Evolutionary conservation across 2,888 invertebrate species (phyloP).

Genomic region (Erpobdella octoculata): DNA sequence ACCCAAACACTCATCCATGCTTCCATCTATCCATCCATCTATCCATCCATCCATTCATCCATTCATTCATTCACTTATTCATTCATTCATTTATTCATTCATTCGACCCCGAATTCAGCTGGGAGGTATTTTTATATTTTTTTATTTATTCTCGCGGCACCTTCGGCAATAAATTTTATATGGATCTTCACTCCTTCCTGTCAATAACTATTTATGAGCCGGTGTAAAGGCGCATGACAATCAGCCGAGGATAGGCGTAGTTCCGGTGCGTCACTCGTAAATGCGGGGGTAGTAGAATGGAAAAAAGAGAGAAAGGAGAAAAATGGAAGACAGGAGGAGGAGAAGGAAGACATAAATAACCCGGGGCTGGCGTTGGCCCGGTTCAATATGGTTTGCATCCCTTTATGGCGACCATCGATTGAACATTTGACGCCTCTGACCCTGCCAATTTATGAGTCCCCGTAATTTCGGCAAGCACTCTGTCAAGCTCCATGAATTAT

Average conservation of each 20-base stretch:
- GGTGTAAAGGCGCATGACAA: slow-evolving; percentile 5
- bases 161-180: slow-evolving; percentile 10
- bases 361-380: not conserved
- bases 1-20: too few relatives aligned
- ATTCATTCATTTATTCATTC: too few relatives aligned
- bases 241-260: not conserved
- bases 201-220: slow-evolving; percentile 12
- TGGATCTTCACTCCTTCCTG: not conserved
- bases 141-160: not conserved
- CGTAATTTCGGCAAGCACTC: not conserved
- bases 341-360: not conserved
- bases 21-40: too few relatives aligned
- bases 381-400: not conserved
- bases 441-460: slow-evolving; percentile 7
- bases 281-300: too few relatives aligned
- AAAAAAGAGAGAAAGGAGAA: too few relatives aligned
- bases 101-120: too few relatives aligned
- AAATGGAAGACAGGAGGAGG: too few relatives aligned
- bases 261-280: too few relatives aligned
- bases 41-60: too few relatives aligned
- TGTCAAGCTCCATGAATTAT: slow-evolving; percentile 6
- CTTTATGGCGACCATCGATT: slow-evolving; percentile 8
- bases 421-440: slow-evolving; percentile 9
- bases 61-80: too few relatives aligned
- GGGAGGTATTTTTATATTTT: too few relatives aligned